Evolutionary conservation across 1,140 invertebrate genomes (phyloP), one percentile per base, ranked within the genome.

Genomic region (Pseudomyrmex sp.): DNA sequence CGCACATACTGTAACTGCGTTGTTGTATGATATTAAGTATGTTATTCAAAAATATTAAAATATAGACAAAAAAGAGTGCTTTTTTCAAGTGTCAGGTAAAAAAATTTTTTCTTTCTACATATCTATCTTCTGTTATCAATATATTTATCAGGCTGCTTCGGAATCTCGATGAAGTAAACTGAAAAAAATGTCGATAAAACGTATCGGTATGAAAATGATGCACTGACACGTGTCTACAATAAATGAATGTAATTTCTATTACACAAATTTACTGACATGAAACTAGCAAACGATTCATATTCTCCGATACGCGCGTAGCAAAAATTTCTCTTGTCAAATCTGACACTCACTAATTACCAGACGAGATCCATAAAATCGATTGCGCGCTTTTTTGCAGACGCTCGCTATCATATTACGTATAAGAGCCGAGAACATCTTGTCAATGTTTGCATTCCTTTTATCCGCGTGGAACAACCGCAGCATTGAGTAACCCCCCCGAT

Each of bases 371-470:
- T 26, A 26, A 70, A 44, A 59, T 59, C 23, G 2, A 70, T 80
- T 20, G 12, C 15, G 65, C 26, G 23, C 65, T 35, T 80, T 69
- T 70, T 35, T 59, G 44, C 44, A 18, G 5, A 5, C n/a, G 8
- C 65, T 79, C 76, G 65, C 59, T 70, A 80, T 80, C 76, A 59
- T 26, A 48, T 70, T 70, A 70, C 66, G 46, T 20, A 23, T 13
- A 26, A 13, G 44, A 52, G 4, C 54, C 35, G 35, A 79, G 35
- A 65, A 23, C 58, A 52, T 62, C 75, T 26, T 26, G 66, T 80
- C 66, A 70, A 69, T 70, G 54, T 70, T 35, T 48, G 68, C 74
- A 84, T 88, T 88, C 85, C 85, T 77, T 59, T 35, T 13, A 44
- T 18, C 46, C n/a, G 46, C 26, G 50, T 35, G 35, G 76, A 44